phyloP scores from a whole-genome alignment of 2,888 invertebrate genomes.

The Sarcophaga variegata region DNA sequence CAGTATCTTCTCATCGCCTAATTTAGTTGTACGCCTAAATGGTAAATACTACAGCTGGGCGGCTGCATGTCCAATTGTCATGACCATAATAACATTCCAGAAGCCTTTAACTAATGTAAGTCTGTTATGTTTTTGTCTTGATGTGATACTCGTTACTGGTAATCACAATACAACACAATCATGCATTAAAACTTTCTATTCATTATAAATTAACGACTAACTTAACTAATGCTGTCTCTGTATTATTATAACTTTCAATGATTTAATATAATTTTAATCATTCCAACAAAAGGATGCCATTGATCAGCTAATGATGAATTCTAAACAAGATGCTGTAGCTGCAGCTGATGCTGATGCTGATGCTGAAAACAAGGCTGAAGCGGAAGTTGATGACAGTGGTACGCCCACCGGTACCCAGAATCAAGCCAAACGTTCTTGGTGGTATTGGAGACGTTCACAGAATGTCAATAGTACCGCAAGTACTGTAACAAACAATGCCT shows the following conservation, averaged over 20 bases:
- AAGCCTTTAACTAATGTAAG: slow-evolving; percentile 90
- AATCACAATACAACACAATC: slow-evolving; percentile 4
- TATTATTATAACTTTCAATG: background rate
- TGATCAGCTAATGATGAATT: slow-evolving; percentile 78
- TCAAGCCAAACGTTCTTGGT: slow-evolving; percentile 84
- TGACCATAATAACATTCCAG: slow-evolving; percentile 93
- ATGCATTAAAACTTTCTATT: slow-evolving; percentile 8
- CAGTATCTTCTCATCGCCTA: slow-evolving; percentile 88
- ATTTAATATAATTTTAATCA: background rate
- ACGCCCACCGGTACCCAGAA: slow-evolving; percentile 71
- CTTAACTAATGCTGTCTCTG: background rate
- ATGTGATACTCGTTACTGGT: slow-evolving; percentile 19
- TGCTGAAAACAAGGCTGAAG: slow-evolving; percentile 58
- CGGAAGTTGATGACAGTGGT: slow-evolving; percentile 66
- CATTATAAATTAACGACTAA: background rate
- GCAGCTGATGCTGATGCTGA: slow-evolving; percentile 65
- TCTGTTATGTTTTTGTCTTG: slow-evolving; percentile 58
- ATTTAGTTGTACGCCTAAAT: slow-evolving; percentile 92
- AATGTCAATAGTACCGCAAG: slow-evolving; percentile 71
- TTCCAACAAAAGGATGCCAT: slow-evolving; percentile 77
- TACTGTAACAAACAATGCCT: slow-evolving; percentile 50
- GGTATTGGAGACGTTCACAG: slow-evolving; percentile 86
- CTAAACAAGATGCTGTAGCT: slow-evolving; percentile 71
- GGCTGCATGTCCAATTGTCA: slow-evolving; percentile 94
- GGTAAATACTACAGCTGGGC: slow-evolving; percentile 96